These are phyloP conservation scores for Agrypnus murinus DNA, from an alignment of 2,888 invertebrate species.

Conservation along the genomic window DNA sequence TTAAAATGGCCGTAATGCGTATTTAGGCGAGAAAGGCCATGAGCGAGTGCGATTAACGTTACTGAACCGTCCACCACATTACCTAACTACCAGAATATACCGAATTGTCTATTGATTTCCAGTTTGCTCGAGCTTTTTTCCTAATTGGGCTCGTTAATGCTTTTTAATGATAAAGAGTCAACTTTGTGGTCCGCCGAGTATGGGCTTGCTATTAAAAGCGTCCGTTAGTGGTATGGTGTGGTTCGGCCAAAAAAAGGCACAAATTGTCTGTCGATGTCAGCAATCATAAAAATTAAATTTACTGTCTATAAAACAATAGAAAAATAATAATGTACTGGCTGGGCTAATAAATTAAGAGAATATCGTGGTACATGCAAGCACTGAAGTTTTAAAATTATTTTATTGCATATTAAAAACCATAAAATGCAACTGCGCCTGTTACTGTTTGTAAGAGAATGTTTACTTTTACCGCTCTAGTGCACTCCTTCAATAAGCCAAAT, in stretches of 20 bases:
- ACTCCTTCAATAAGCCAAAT: constrained; percentile 3
- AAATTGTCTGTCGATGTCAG: constrained; percentile 33
- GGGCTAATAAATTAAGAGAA: constrained; percentile 32
- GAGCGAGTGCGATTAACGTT: constrained; percentile 59
- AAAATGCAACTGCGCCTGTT: constrained; percentile 15
- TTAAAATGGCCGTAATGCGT: constrained; percentile 59
- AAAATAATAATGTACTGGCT: constrained; percentile 29
- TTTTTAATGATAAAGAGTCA: constrained; percentile 33
- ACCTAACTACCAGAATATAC: constrained; percentile 42
- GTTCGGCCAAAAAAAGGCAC: background rate
- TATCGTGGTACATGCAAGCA: constrained; percentile 40
- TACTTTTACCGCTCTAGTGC: constrained; percentile 9
- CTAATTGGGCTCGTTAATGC: constrained; percentile 41
- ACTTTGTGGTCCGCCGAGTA: constrained; percentile 13
- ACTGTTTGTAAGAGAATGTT: too few species aligned
- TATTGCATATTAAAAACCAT: constrained; percentile 36
- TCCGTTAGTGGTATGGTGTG: background rate
- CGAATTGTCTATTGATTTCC: constrained; percentile 51
- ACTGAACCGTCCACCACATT: constrained; percentile 55
- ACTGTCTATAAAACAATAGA: constrained; percentile 28
- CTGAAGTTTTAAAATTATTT: constrained; percentile 36
- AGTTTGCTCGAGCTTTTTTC: constrained; percentile 37
- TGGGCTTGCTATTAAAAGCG: constrained; percentile 10
- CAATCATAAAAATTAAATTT: constrained; percentile 35
- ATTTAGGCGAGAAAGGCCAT: constrained; percentile 57